Evolutionary conservation across 2,888 invertebrate genomes (phyloP), one percentile per base, ranked within the genome.

Genomic region (Congeria kusceri): DNA sequence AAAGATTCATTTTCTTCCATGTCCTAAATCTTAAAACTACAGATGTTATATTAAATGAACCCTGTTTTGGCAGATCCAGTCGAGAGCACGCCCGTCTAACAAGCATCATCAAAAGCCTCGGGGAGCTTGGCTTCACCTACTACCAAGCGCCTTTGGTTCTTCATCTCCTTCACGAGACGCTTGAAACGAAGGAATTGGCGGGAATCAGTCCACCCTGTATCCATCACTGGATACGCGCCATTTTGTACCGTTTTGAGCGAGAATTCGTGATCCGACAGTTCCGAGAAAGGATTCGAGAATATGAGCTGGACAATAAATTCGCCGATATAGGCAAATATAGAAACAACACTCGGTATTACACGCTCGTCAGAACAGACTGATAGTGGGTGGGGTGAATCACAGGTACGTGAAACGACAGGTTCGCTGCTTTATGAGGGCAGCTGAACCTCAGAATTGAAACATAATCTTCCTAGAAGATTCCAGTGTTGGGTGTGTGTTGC

Each of bases 31-130:
- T n/a, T n/a, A n/a, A n/a, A n/a, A n/a, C n/a, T n/a, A n/a, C n/a
- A n/a, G n/a, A n/a, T n/a, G n/a, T n/a, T n/a, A n/a, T n/a, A n/a
- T n/a, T n/a, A n/a, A n/a, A n/a, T n/a, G n/a, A n/a, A n/a, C n/a
- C n/a, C n/a, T n/a, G n/a, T n/a, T 39, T 39, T 39, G 3, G 11
- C 86, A 90, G 90, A 57, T 88, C 88, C 11, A 76, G 73, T 11
- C 91, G 90, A 70, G 90, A 91, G 79, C 84, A 87, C 69, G 77
- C 89, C 29, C 84, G 91, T n/a, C 90, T 92, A 62, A 91, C 90
- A 0, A 84, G 92, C 32, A 92, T 92, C 46, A 83, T 92, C 64
- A 91, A 91, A 78, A 88, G 84, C 53, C 86, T 91, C 7, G 92
- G 90, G 13, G 90, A 90, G 64, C 74, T 92, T 27, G 90, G 89